A percentile compares a stretch with the other conserved stretches of the same genome.
These are phyloP conservation scores for Acanthosepion pharaonis DNA, from an alignment of 2,888 invertebrate genomes.

Conservation along the genomic window DNA sequence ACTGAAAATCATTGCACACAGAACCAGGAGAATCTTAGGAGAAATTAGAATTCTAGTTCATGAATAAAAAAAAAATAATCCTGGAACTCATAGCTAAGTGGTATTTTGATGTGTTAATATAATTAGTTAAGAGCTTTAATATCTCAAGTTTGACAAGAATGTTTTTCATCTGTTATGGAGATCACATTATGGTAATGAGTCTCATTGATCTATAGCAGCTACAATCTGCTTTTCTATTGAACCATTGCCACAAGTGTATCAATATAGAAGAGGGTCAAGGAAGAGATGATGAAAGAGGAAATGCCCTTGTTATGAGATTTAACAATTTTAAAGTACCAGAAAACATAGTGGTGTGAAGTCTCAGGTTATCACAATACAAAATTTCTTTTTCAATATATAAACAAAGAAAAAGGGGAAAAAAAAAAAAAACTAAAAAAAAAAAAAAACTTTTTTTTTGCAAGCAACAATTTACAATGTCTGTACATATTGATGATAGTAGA, in stretches of 20 bases:
- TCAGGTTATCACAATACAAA: background rate
- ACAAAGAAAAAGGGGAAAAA: background rate
- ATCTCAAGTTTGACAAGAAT: background rate
- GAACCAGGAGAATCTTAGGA: background rate
- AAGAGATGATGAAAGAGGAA: constrained; percentile 4
- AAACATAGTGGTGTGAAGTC: background rate
- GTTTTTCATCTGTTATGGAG: background rate
- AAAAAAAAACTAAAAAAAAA: background rate
- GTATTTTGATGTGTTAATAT: background rate
- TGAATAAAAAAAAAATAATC: background rate
- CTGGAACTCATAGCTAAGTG: background rate
- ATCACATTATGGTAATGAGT: background rate
- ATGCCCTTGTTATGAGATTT: constrained; percentile 9
- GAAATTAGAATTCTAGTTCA: background rate
- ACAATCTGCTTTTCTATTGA: background rate
- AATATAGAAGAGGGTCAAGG: background rate
- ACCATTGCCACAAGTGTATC: background rate
- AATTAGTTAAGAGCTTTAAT: background rate
- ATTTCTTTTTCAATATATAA: background rate
- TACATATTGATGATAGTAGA: background rate
- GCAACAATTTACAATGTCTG: background rate
- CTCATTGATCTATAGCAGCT: background rate
- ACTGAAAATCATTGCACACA: background rate
- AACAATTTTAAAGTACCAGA: background rate
- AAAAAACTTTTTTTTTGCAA: background rate